phyloP scores from a whole-genome alignment of 2,797 vertebrate genomes.

The Zalophus californianus region DNA sequence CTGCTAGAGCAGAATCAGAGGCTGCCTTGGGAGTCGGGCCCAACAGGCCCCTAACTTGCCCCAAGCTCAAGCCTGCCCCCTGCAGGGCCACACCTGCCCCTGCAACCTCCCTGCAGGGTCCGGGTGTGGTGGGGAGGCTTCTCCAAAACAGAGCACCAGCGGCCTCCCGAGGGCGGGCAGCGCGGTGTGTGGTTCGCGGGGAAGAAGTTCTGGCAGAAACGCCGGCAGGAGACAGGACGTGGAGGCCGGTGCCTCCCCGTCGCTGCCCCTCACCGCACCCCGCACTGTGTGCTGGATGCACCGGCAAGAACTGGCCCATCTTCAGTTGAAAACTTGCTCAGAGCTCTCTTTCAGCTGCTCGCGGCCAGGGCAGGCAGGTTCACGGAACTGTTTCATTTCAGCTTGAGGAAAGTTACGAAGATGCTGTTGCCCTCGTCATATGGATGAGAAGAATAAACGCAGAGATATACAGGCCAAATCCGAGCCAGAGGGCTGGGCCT shows the following conservation, averaged over 20 bases:
- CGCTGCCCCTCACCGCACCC: accelerated
- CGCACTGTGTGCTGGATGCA: accelerated
- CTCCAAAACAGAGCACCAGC: not conserved
- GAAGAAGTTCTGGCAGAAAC: no score
- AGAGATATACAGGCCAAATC: accelerated
- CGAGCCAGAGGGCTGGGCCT: accelerated
- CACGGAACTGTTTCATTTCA: no score
- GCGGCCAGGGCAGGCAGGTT: not conserved
- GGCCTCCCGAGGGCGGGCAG: not conserved
- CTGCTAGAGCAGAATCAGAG: not conserved
- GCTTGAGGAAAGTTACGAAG: not conserved
- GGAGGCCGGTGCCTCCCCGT: not conserved
- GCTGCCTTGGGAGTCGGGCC: no score
- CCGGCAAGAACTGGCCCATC: no score
- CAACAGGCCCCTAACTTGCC: not conserved
- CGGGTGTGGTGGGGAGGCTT: no score
- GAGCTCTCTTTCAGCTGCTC: not conserved
- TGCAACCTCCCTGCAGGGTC: not conserved
- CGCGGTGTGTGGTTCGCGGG: accelerated
- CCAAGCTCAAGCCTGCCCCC: not conserved
- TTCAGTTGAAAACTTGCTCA: not conserved
- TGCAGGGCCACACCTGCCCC: not conserved
- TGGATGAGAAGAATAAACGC: no score
- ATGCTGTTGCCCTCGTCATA: not conserved
- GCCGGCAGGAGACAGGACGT: not conserved